Evolutionary conservation across 2,888 invertebrate genomes (phyloP), one percentile per base, ranked within the genome.

Genomic region (Caprella mutica): DNA sequence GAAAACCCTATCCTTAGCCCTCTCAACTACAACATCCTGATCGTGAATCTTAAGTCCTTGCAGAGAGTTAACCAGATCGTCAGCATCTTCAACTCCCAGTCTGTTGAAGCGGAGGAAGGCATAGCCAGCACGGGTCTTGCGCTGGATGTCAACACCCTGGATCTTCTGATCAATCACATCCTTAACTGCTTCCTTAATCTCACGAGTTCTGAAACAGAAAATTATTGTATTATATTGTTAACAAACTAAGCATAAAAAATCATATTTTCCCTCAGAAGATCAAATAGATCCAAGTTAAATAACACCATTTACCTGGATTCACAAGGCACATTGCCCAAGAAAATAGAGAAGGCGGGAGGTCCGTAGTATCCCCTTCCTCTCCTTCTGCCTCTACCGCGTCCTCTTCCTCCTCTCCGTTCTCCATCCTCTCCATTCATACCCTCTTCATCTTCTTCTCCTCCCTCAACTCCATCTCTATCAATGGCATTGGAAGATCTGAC

Each of bases 241-340:
- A 33, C 33, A 33, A 8, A 12, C 33, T 8, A 33, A 33, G 12
- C 33, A 12, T 12, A 33, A 33, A 33, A 8, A 14, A 14, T 33
- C 33, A 33, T 33, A 8, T 33, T 33, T 33, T 8, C 33, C 14
- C 8, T 33, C 9, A 14, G 33, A 33, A 33, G 33, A 14, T 33
- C 9, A 33, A 33, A 33, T 33, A 9, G 33, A 8, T 9, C 9
- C 9, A 33, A 14, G 14, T 14, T 9, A 8, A 24, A n/a, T 6
- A n/a, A 17, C 19, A 33, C 24, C n/a, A 27, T 51, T 46, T 27
- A 64, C 64, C 64, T 58, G 43, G 57, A 60, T 9, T 55, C 48
- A 17, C 53, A 44, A 24, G 64, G 64, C 17, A 64, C 57, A 30
- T 60, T 60, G 43, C 64, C 64, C 2, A 64, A 39, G 53, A 60